Evolutionary conservation across 2,113 vertebrate species (phyloP), one percentile per base, ranked within the genome.

Genomic region (Drymodes brunneopygia): DNA sequence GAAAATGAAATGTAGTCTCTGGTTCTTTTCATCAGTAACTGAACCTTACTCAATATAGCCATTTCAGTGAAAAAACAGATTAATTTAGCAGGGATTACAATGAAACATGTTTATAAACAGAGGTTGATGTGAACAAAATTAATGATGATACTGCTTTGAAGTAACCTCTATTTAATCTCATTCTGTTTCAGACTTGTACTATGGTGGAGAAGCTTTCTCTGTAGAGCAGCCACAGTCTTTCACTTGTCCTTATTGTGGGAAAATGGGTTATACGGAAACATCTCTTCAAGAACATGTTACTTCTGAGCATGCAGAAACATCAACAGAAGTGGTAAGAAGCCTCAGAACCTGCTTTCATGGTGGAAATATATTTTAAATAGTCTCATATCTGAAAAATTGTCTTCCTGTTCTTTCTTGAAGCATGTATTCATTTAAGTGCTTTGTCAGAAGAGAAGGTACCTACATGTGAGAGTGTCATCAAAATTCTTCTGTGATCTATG

Each of bases 171-270:
- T 67, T 88, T 81, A 42, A 74, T 79, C 8, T 24, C 20, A 97
- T 92, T 64, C 70, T 96, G 77, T 96, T 90, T 71, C 98, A 99
- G 99, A 99, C 98, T 98, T 99, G 98, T 99, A 99, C 98, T 99
- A 99, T 98, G 99, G 99, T 97, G 99, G 99, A 85, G 99, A 99
- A 98, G 99, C 99, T 71, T 99, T 99, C 97, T 99, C 99, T 96
- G 98, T 99, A 98, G 99, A 99, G 95, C 99, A 99, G 94, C 99
- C 99, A 78, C 99, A 99, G 97, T 99, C 99, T 12, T 99, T 99
- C 90, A 99, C 99, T 94, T 99, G 99, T 99, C 99, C 99, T 97
- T 99, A 99, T 98, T 99, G 99, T 98, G 99, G 99, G 48, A 99
- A 99, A 97, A 99, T 99, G 99, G 88, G 88, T 83, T 93, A 89